Conservation (phyloP, 2,113 vertebrate genomes). For the Malurus elegans region DNA sequence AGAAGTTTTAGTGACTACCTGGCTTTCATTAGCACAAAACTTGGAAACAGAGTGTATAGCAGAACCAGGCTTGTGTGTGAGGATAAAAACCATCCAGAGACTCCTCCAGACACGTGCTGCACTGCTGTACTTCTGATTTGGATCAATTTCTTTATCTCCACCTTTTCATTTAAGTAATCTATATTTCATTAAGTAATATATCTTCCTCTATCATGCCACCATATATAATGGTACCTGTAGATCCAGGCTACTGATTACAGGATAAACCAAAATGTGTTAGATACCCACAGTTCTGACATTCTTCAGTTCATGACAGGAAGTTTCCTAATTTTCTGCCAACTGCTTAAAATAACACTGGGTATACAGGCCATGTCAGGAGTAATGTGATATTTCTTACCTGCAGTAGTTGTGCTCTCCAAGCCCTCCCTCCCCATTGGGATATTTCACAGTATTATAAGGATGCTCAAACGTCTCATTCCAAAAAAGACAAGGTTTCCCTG, state of each 20-base stretch:
- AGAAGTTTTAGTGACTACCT: not conserved
- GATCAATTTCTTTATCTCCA: not conserved
- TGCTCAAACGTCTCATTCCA: constrained; percentile 98
- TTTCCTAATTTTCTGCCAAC: not conserved
- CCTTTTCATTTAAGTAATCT: not conserved
- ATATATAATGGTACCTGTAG: not conserved
- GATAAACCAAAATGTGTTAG: not conserved
- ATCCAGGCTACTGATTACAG: not conserved
- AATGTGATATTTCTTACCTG: constrained; percentile 78
- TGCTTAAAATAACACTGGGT: not conserved
- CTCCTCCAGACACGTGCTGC: not conserved
- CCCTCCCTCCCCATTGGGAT: constrained; percentile 92
- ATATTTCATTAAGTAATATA: too few relatives aligned
- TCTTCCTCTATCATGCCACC: not conserved
- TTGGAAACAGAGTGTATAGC: not conserved
- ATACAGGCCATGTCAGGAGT: not conserved
- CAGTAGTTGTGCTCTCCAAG: constrained; percentile 94
- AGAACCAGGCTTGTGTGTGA: not conserved
- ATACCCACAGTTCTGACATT: not conserved
- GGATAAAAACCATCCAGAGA: not conserved
- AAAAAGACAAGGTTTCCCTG: constrained; percentile 91
- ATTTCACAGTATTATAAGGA: constrained; percentile 94
- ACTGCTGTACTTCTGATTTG: not conserved
- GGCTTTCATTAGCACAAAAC: not conserved
- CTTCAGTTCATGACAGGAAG: not conserved